Evolutionary conservation across 1,140 invertebrate genomes (phyloP).

Genomic region (Hestina assimilis): DNA sequence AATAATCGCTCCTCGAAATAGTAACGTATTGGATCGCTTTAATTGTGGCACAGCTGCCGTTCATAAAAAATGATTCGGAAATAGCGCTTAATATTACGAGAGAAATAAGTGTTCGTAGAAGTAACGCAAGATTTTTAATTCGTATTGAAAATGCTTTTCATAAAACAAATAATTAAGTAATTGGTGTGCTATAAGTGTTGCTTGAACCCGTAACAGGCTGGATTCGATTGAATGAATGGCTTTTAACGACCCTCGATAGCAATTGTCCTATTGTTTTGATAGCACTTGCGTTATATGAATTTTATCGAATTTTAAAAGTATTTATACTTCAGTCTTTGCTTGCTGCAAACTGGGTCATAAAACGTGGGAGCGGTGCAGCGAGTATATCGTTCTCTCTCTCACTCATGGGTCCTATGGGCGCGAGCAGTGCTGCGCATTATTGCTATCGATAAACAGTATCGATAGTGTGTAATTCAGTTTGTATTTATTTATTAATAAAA

Average conservation of each 20-base stretch:
- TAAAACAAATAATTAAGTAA: background rate
- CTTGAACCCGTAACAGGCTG: background rate
- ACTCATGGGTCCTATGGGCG: no score
- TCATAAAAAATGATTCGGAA: conserved; percentile 25
- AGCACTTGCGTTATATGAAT: background rate
- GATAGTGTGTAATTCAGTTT: no score
- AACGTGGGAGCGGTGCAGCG: no score
- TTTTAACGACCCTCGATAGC: background rate
- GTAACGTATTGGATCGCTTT: conserved; percentile 5
- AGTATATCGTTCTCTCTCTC: no score
- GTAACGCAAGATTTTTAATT: background rate
- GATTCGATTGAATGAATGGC: background rate
- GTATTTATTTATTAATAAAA: no score
- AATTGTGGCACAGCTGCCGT: conserved; percentile 45
- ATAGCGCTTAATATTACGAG: conserved; percentile 6
- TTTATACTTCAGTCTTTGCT: no score
- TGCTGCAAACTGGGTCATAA: no score
- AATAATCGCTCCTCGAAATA: conserved; percentile 12
- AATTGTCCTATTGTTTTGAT: background rate
- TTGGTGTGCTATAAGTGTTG: conserved; percentile 17
- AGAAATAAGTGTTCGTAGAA: background rate
- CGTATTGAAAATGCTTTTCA: conserved; percentile 11
- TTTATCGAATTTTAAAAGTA: no score
- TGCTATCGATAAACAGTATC: no score
- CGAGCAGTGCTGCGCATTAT: no score